These are phyloP conservation scores for Cryptocephalus moraei DNA, from an alignment of 2,888 invertebrate genomes.

Conservation along the genomic window DNA sequence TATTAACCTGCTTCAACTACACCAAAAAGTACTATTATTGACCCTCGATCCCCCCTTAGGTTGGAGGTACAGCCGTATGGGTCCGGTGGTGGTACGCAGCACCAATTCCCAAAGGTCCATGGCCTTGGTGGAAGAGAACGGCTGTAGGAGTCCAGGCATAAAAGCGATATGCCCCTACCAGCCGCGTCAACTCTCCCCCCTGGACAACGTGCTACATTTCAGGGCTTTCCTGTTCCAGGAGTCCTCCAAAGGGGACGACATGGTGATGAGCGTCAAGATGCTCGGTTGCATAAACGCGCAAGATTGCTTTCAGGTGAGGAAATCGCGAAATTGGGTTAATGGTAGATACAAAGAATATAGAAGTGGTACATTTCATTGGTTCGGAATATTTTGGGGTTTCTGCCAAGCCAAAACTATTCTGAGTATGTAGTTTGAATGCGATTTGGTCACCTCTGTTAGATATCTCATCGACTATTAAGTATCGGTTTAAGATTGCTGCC, in stretches of 20 bases:
- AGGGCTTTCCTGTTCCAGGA: slow-evolving; percentile 50
- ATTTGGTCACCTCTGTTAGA: too few species aligned
- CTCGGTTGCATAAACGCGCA: slow-evolving; percentile 44
- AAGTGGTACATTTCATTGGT: too few species aligned
- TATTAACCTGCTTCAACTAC: too few species aligned
- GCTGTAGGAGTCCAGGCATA: slow-evolving; percentile 42
- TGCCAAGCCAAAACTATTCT: too few species aligned
- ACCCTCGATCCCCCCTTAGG: slow-evolving; percentile 24
- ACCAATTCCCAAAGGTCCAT: slow-evolving; percentile 27
- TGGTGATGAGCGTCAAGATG: slow-evolving; percentile 45
- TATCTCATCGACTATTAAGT: too few species aligned
- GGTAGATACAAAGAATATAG: too few species aligned
- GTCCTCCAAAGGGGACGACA: slow-evolving; percentile 46
- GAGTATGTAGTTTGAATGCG: too few species aligned
- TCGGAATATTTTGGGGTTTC: too few species aligned
- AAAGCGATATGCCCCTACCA: slow-evolving; percentile 38
- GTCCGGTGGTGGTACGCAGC: slow-evolving; percentile 40
- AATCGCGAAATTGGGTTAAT: too few species aligned
- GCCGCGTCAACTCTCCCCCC: slow-evolving; percentile 33
- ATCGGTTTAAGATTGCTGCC: too few species aligned
- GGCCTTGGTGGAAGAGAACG: slow-evolving; percentile 36
- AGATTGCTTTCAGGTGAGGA: slow-evolving; percentile 40
- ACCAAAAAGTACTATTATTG: too few species aligned
- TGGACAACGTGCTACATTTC: slow-evolving; percentile 35
- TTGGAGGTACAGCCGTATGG: slow-evolving; percentile 46